Evolutionary conservation across 2,113 vertebrate genomes (phyloP), one percentile per base, ranked within the genome.

Genomic region (Syngnathoides biaculeatus): DNA sequence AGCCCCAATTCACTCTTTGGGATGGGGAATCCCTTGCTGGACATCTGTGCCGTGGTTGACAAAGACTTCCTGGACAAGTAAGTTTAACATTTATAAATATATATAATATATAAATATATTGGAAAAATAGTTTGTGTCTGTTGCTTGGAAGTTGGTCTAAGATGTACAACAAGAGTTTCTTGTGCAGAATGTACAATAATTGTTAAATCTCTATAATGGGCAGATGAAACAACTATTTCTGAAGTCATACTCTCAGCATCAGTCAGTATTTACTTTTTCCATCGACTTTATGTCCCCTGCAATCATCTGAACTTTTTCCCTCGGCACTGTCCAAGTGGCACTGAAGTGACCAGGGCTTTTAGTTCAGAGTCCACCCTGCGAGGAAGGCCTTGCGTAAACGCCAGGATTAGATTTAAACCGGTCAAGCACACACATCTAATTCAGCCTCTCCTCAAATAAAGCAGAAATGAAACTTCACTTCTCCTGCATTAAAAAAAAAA

Each of bases 21-120:
- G 68, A 95, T 99, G 96, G 97, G 97, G 82, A 99, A 99, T 85
- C 97, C 97, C 22, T 91, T 98, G 57, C 90, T 99, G 75, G 97
- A 99, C 87, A 99, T 99, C 71, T 92, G 81, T 87, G 94, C 96
- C 40, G 90, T 95, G 10, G 97, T 99, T 85, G 96, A 99, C 90
- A 98, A 98, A 82, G 94, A 98, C 86, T 97, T 98, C 81, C 92
- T 99, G 78, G 95, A 98, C 87, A 98, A 96, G 97, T 99, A 91
- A 94, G 95, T 84, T 55, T 14, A 48, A 39, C 17, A 3, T 52
- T n/a, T n/a, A n/a, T n/a, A n/a, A n/a, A n/a, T n/a, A n/a, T n/a
- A n/a, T n/a, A n/a, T n/a, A n/a, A n/a, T n/a, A 1, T 64, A 20
- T 57, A 40, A 38, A 30, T 20, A 8, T 52, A 19, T 5, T 30